A percentile compares a stretch with the other conserved stretches of the same genome.
phyloP scores from a whole-genome alignment of 2,797 vertebrate species.

The Acrossocheilus wenchowensis region DNA sequence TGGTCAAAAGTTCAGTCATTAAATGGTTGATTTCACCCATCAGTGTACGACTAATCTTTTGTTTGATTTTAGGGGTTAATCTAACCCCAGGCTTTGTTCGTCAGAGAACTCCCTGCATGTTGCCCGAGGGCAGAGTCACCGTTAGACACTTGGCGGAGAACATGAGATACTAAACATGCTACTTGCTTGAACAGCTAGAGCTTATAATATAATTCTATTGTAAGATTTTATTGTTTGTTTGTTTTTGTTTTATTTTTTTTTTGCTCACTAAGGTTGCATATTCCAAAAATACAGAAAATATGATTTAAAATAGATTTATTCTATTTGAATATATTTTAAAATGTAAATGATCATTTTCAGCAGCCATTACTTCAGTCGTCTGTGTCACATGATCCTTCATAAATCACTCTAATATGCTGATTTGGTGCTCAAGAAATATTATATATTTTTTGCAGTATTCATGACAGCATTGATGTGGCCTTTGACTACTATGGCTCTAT shows the following conservation, averaged over 20 bases:
- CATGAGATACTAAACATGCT: background rate
- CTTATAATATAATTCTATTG: background rate
- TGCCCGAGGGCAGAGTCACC: slow-evolving; percentile 16
- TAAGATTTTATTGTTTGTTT: too few species aligned
- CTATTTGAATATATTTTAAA: background rate
- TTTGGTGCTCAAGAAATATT: background rate
- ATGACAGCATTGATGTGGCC: background rate
- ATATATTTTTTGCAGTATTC: background rate
- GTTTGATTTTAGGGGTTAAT: slow-evolving; percentile 21
- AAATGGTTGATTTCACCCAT: slow-evolving; percentile 76
- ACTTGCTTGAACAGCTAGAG: slow-evolving; percentile 1
- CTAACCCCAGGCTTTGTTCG: slow-evolving; percentile 36
- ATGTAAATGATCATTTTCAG: background rate
- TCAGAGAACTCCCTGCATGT: background rate
- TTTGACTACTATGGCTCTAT: background rate
- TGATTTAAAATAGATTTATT: background rate
- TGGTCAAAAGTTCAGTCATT: slow-evolving; percentile 41
- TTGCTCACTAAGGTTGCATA: background rate
- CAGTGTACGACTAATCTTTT: background rate
- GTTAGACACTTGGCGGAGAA: background rate
- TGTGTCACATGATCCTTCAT: background rate
- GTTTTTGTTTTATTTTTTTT: too few species aligned
- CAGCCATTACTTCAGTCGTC: background rate
- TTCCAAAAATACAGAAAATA: background rate
- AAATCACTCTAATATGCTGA: background rate